These are phyloP conservation scores for Sebastolobus alascanus DNA, from an alignment of 2,797 vertebrate species.

Conservation along the genomic window DNA sequence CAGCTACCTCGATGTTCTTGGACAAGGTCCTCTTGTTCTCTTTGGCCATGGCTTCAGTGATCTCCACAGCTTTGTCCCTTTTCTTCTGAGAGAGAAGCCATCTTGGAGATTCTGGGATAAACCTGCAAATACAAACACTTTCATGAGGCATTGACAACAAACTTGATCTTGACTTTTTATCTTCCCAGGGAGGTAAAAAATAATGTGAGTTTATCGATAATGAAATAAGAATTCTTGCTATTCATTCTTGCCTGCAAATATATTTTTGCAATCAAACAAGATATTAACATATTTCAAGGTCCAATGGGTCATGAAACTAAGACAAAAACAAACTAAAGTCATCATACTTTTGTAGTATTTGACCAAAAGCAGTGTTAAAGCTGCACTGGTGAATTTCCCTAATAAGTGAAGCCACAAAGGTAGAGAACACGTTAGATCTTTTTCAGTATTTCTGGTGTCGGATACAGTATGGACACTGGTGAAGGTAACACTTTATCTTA, in stretches of 20 bases:
- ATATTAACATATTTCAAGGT: background rate
- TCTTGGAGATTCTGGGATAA: slow-evolving; percentile 94
- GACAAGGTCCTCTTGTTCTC: slow-evolving; percentile 88
- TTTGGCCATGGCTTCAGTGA: slow-evolving; percentile 90
- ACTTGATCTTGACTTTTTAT: background rate
- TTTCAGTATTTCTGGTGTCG: too few species aligned
- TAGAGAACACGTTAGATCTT: too few species aligned
- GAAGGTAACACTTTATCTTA: background rate
- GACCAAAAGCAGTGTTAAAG: background rate
- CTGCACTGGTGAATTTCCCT: background rate
- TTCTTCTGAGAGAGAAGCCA: slow-evolving; percentile 95
- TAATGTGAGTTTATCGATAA: background rate
- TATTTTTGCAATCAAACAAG: background rate
- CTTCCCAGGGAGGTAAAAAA: background rate
- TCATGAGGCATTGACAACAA: background rate
- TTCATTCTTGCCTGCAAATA: background rate
- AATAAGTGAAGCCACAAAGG: too few species aligned
- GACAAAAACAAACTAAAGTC: too few species aligned
- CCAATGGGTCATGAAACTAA: background rate
- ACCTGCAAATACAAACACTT: slow-evolving; percentile 79
- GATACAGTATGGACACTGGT: background rate
- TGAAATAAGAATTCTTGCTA: background rate
- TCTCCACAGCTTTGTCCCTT: slow-evolving; percentile 86
- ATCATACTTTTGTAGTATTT: background rate
- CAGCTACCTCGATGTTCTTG: slow-evolving; percentile 83